These are phyloP conservation scores for Thymelicus acteon DNA, from an alignment of 2,888 invertebrate species.

Conservation along the genomic window DNA sequence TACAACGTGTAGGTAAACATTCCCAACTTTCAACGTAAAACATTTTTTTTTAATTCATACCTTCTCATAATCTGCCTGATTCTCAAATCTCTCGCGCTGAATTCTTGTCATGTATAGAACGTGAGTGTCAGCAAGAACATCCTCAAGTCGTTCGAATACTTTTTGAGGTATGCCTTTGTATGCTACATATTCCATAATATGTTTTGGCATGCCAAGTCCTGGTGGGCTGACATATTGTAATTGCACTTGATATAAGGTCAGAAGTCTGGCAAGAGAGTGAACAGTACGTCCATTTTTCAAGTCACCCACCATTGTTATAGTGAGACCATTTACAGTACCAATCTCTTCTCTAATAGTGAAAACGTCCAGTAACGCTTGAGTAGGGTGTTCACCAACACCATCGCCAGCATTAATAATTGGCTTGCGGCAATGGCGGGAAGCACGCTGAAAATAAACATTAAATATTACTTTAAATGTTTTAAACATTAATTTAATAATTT, in stretches of 20 bases:
- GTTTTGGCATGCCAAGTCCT: conserved; percentile 95
- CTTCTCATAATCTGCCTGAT: conserved; percentile 93
- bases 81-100: conserved; percentile 95
- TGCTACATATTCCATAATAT: conserved; percentile 91
- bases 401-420: conserved; percentile 99
- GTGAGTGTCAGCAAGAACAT: conserved; percentile 96
- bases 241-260: conserved; percentile 97
- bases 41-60: conserved; percentile 72
- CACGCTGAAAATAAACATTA: conserved; percentile 84
- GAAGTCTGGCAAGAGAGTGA: conserved; percentile 96
- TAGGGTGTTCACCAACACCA: conserved; percentile 98
- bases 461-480: no score
- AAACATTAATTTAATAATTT: no score
- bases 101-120: conserved; percentile 99
- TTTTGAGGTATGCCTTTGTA: conserved; percentile 92
- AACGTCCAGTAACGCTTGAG: conserved; percentile 98
- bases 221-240: conserved; percentile 96
- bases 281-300: conserved; percentile 99
- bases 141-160: conserved; percentile 90
- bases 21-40: background rate
- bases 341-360: conserved; percentile 99
- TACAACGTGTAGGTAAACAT: background rate
- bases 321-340: conserved; percentile 98
- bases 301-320: conserved; percentile 99
- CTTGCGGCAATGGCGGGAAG: conserved; percentile 92